Percentiles rank a stretch among this genome's conserved stretches.
Evolutionary conservation across 2,113 vertebrate species (phyloP).

Genomic region (Coptodon bakossiorum): DNA sequence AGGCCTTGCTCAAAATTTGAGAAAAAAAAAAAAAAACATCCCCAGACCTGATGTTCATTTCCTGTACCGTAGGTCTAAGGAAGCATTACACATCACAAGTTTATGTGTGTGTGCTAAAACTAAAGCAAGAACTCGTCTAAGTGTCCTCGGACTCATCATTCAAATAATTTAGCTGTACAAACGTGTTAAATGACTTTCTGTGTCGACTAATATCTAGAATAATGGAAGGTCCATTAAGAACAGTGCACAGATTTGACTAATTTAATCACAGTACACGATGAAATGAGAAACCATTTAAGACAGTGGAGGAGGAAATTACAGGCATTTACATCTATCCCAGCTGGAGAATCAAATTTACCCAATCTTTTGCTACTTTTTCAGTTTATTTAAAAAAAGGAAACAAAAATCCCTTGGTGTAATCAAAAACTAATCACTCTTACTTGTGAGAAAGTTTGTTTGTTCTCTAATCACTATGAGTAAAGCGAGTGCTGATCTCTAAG

Average conservation of each 20-base stretch:
- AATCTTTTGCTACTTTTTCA: background rate
- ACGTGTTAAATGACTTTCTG: slow-evolving; percentile 2
- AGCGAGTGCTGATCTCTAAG: background rate
- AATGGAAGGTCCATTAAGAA: slow-evolving; percentile 27
- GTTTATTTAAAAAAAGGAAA: background rate
- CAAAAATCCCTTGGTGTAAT: background rate
- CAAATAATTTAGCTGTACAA: background rate
- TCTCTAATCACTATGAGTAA: background rate
- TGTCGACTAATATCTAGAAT: slow-evolving; percentile 18
- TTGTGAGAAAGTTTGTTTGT: background rate
- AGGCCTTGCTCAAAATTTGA: background rate
- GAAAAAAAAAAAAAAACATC: background rate
- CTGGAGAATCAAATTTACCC: background rate
- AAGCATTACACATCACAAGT: background rate
- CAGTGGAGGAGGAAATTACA: background rate
- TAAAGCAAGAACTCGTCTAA: background rate
- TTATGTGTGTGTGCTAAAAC: background rate
- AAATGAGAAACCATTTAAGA: slow-evolving; percentile 18
- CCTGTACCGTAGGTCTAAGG: background rate
- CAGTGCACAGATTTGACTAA: slow-evolving; percentile 1
- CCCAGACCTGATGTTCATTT: background rate
- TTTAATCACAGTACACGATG: slow-evolving; percentile 23
- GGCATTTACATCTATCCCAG: background rate
- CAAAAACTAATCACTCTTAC: background rate
- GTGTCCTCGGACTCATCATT: background rate